Conservation (phyloP, 2,888 invertebrate species). For the Drosophila pseudotakahashii region DNA sequence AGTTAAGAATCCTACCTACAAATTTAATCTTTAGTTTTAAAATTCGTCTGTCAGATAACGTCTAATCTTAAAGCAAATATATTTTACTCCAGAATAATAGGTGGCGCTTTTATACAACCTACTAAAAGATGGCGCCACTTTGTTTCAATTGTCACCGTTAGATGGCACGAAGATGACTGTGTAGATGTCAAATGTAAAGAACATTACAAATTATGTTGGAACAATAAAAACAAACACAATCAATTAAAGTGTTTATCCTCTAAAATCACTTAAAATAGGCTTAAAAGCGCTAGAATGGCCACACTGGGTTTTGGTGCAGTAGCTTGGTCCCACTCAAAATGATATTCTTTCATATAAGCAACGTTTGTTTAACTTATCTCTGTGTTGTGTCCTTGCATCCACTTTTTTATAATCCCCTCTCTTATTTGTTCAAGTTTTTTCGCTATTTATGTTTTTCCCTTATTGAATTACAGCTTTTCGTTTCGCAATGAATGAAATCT, state of each 20-base stretch:
- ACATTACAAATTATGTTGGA: too few species aligned
- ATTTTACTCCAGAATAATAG: neutral
- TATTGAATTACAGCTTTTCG: slow-evolving; percentile 18
- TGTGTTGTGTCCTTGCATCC: neutral
- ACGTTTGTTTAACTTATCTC: neutral
- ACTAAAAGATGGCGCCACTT: neutral
- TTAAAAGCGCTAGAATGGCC: too few species aligned
- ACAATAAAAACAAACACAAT: too few species aligned
- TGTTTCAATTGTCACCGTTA: neutral
- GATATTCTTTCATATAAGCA: neutral
- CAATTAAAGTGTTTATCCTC: too few species aligned
- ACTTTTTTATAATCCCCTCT: neutral
- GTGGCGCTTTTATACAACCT: neutral
- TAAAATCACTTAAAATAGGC: too few species aligned
- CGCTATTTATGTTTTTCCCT: neutral
- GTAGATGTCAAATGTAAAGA: neutral
- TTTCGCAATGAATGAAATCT: slow-evolving; percentile 10
- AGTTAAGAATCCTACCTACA: too few species aligned
- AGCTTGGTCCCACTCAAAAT: neutral
- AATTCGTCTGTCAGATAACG: too few species aligned
- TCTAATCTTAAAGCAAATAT: neutral
- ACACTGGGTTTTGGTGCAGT: neutral
- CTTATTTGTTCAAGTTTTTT: neutral
- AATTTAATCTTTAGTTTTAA: too few species aligned
- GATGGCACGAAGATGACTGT: neutral